Base-by-base conservation (phyloP, 1,140 invertebrate species). In the Portunus trituberculatus region DNA sequence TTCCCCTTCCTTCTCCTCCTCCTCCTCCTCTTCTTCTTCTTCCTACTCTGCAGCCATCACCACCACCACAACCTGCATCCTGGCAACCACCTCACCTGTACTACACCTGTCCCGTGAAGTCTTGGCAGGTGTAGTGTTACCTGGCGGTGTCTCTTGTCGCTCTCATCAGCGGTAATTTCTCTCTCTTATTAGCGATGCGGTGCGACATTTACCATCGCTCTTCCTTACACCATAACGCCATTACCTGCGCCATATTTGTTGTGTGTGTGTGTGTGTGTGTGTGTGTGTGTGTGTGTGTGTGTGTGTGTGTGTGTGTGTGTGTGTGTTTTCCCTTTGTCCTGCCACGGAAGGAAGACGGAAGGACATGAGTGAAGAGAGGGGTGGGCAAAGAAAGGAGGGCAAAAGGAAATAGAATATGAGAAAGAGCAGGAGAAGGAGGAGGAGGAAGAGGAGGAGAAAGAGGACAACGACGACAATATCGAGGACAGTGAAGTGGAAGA, bases 161-260 rank as follows among this genome's bases (percentile, higher is more conserved):
- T 76, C 25, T n/a, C 16, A 25, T 76, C 67, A 76, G 67, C 2
- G 4, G 67, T 76, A 76, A 76, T 76, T 76, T 76, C 67, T 76
- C 67, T 76, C 20, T 76, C 67, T 76, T 76, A 76, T 76, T 76
- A 76, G 67, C 6, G 67, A 25, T 76, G 67, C 67, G 67, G 67
- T 25, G 20, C 67, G n/a, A 76, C 67, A 76, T 76, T 76, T 76
- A 76, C 67, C 67, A 76, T 76, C 67, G 20, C 67, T 76, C 67
- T 76, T 76, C 67, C 67, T 76, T 76, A 76, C 67, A 76, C 67
- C 67, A 76, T 76, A 76, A 76, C 67, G 67, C 67, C 67, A 76
- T 76, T 76, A 76, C 67, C 67, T 0, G n/a, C 67, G 25, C 67
- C 52, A 59, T 76, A 76, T 76, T 76, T 76, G 67, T 25, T 76